A percentile compares a stretch with the other conserved stretches of the same genome.
These are phyloP conservation scores for Fragum fragum DNA, from an alignment of 2,888 invertebrate genomes.

Conservation along the genomic window DNA sequence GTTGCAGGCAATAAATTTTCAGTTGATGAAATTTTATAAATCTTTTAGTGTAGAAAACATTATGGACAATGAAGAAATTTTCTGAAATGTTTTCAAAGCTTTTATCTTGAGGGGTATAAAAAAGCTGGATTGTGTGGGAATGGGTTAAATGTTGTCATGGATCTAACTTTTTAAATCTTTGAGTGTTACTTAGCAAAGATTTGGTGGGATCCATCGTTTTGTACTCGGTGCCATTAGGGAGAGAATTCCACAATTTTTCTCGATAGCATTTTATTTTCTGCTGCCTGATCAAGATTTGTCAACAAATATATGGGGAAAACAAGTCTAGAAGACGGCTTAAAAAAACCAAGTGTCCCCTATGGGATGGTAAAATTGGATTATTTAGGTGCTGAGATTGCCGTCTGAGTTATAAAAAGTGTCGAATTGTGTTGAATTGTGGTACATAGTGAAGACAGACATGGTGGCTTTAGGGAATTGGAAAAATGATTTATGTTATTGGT, in stretches of 20 bases:
- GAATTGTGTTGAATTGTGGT: constrained; percentile 4
- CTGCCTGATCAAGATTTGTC: neutral
- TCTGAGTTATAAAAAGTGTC: constrained; percentile 14
- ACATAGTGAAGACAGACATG: neutral
- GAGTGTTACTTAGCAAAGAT: no score
- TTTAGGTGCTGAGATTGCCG: constrained; percentile 14
- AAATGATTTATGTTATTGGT: neutral
- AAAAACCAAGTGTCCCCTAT: constrained; percentile 8
- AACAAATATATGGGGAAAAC: neutral
- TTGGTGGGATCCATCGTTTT: no score
- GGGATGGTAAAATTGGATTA: constrained; percentile 21
- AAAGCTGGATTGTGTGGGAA: no score
- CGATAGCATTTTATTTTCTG: neutral
- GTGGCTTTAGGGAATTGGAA: neutral
- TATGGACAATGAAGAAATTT: no score
- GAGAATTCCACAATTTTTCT: neutral
- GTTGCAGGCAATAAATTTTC: no score
- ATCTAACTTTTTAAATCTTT: no score
- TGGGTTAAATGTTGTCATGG: no score
- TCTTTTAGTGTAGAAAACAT: no score
- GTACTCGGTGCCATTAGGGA: no score
- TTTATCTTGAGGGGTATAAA: no score
- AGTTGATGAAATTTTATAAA: no score
- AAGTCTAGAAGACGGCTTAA: neutral
- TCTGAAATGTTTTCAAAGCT: no score